Conservation (phyloP, 2,888 invertebrate genomes). For the Drosophila fungiperda region DNA sequence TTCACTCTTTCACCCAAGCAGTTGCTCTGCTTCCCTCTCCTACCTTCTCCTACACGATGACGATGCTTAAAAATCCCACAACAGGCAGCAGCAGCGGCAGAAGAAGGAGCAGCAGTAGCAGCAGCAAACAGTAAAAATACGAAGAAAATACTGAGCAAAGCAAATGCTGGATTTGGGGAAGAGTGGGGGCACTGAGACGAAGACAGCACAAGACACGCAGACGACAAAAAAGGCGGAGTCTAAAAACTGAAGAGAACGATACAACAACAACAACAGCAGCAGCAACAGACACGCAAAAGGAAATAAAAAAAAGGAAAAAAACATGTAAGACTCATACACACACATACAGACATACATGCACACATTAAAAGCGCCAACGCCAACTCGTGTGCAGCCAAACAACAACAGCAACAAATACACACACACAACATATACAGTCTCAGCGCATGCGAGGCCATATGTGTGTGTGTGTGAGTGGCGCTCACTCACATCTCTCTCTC, state of each 20-base stretch:
- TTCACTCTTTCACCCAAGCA: conserved; percentile 73
- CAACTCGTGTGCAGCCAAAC: conserved; percentile 81
- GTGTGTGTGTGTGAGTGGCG: conserved; percentile 43
- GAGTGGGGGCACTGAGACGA: conserved; percentile 42
- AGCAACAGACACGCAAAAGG: conserved; percentile 64
- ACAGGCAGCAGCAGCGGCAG: conserved; percentile 48
- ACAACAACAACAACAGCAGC: conserved; percentile 37
- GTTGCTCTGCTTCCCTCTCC: conserved; percentile 14
- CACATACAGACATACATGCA: conserved; percentile 54
- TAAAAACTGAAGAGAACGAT: conserved; percentile 81
- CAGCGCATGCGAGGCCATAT: conserved; percentile 52
- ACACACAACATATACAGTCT: conserved; percentile 43
- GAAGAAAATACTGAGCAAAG: conserved; percentile 37
- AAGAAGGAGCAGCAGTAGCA: conserved; percentile 24
- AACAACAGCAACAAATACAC: conserved; percentile 53
- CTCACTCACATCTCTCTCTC: conserved; percentile 58
- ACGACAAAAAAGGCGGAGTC: conserved; percentile 83
- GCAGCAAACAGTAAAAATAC: conserved; percentile 59
- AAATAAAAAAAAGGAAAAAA: conserved; percentile 66
- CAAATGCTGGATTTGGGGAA: background rate
- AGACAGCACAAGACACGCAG: conserved; percentile 74
- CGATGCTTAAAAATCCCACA: conserved; percentile 77
- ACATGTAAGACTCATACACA: conserved; percentile 71
- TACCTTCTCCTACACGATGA: conserved; percentile 47
- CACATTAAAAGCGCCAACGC: conserved; percentile 69